phyloP scores from a whole-genome alignment of 2,113 vertebrate species.

The Tetrax tetrax region DNA sequence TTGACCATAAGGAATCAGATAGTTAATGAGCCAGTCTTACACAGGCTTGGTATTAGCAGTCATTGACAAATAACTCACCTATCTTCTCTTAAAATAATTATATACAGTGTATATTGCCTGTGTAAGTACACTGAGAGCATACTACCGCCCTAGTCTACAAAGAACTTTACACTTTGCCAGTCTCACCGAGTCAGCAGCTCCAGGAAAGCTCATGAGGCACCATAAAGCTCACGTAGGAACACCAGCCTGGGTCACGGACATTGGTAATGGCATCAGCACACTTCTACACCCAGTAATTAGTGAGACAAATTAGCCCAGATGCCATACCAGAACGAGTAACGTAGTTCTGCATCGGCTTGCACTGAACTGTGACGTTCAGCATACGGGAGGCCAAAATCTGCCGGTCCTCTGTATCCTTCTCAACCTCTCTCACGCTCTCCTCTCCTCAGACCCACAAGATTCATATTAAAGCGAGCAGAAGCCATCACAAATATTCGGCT shows the following conservation, averaged over 20 bases:
- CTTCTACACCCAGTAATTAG: conserved; percentile 21
- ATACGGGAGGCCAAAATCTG: background rate
- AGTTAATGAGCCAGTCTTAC: background rate
- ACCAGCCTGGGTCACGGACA: background rate
- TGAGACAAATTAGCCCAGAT: conserved; percentile 31
- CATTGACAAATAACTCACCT: background rate
- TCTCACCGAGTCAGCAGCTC: background rate
- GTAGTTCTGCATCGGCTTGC: background rate
- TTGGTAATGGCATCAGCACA: background rate
- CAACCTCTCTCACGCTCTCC: background rate
- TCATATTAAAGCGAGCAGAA: background rate
- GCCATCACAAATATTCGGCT: conserved; percentile 19
- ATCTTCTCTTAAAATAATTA: background rate
- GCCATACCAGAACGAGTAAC: conserved; percentile 7
- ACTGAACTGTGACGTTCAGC: conserved; percentile 24
- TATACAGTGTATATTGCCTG: background rate
- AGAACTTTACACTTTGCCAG: background rate
- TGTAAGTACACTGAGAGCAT: background rate
- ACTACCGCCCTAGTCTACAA: background rate
- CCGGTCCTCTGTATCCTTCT: background rate
- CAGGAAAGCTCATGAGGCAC: background rate
- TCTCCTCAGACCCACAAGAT: background rate
- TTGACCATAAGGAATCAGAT: background rate
- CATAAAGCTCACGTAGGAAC: background rate
- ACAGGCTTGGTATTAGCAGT: background rate